phyloP scores from a whole-genome alignment of 2,797 vertebrate species.

The Lacerta agilis region DNA sequence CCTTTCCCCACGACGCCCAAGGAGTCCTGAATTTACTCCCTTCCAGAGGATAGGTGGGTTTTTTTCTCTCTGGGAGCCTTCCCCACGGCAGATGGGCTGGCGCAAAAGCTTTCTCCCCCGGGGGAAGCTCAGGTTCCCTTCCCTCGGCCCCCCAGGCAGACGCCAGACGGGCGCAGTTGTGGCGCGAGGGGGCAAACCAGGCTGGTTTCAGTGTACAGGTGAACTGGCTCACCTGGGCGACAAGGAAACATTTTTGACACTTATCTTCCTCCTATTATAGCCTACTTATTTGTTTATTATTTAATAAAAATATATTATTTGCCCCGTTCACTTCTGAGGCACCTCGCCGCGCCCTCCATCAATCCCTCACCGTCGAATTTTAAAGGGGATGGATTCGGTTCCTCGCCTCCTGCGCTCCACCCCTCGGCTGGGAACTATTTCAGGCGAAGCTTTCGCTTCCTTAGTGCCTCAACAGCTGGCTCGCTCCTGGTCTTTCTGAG shows the following conservation, averaged over 20 bases:
- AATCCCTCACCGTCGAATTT: not conserved
- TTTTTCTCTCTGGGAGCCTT: not conserved
- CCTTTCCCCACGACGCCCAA: fast-evolving
- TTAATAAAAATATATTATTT: too few relatives aligned
- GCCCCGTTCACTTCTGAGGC: too few relatives aligned
- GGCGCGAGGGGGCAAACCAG: too few relatives aligned
- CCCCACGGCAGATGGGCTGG: not conserved
- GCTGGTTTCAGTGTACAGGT: not conserved
- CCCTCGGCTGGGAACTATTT: not conserved
- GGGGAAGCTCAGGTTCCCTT: not conserved
- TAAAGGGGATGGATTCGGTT: too few relatives aligned
- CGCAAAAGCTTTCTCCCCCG: too few relatives aligned
- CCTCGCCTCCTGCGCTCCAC: not conserved
- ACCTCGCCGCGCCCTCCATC: not conserved
- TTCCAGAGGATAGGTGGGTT: not conserved
- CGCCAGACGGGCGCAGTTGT: too few relatives aligned
- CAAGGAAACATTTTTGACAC: not conserved
- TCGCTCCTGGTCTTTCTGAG: constrained; percentile 68
- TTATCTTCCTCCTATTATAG: not conserved
- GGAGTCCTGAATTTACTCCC: not conserved
- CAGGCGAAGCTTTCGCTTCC: not conserved
- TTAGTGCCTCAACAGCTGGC: constrained; percentile 55
- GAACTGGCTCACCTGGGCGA: not conserved
- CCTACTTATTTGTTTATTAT: too few relatives aligned
- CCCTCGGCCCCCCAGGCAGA: too few relatives aligned